Evolutionary conservation across 2,113 vertebrate genomes (phyloP), one percentile per base, ranked within the genome.

Genomic region (Melanotaenia duboulayi): DNA sequence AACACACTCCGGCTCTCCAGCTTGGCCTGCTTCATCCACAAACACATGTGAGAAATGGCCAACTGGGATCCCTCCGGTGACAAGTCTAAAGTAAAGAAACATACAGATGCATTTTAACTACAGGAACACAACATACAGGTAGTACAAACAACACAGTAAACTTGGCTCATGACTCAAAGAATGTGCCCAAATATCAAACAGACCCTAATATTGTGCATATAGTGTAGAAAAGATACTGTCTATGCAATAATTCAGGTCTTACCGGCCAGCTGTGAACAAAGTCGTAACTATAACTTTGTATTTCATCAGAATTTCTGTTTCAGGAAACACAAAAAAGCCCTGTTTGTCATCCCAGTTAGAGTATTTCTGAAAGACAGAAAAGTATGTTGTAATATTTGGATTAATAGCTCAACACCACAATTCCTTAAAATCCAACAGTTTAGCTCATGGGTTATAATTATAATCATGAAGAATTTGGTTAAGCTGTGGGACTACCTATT

Each of bases 41-140:
- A 99, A 99, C 74, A 99, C 88, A 2, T 99, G 96, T 25, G 96
- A 93, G 89, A 98, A 98, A 82, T 95, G 95, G 5, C 94, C 92
- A 0, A 70, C 57, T 20, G 94, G 92, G 63, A 99, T 92, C 22
- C 94, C 92, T 48, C 91, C 94, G 0, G 95, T 94, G 28, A 91
- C 96, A 74, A 98, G 89, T 83, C 97, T 99, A 73, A 55, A 80
- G 44, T 12, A 44, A 16, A 60, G 12, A 55, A 68, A 64, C 2
- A 44, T 14, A 63, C 8, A 72, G 39, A 17, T 51, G 24, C 14
- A 13, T 24, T n/a, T 12, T 22, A 7, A 66, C 3, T 0, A 16
- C 44, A 48, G 4, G 24, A 37, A 13, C 11, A 37, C 55, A 4
- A 12, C 13, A 14, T 42, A 42, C 40, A 35, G 8, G 32, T 35